A percentile compares a stretch with the other conserved stretches of the same genome.
Evolutionary conservation across 2,888 invertebrate genomes (phyloP).

Genomic region (Nymphalis polychloros): DNA sequence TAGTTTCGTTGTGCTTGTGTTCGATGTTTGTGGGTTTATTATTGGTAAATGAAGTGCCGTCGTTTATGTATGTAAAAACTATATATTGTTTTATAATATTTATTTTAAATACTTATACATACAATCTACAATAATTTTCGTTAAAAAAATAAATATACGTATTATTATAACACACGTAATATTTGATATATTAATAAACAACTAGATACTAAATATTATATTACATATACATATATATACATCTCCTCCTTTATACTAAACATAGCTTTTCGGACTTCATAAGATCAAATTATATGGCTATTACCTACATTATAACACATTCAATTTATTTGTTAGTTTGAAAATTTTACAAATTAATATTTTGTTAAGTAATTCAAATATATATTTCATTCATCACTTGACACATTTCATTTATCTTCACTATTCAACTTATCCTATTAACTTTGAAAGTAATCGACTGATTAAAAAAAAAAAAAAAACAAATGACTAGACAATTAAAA

Average conservation of each 20-base stretch:
- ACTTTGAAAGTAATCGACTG: not conserved
- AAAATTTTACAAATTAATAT: slow-evolving; percentile 4
- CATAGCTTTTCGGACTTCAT: slow-evolving; percentile 6
- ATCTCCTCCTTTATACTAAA: slow-evolving; percentile 11
- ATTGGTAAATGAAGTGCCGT: slow-evolving; percentile 29
- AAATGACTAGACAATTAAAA: slow-evolving; percentile 20
- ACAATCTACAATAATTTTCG: slow-evolving; percentile 59
- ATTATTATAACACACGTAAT: slow-evolving; percentile 52
- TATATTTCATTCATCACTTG: not conserved
- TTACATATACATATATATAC: slow-evolving; percentile 1
- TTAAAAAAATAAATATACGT: slow-evolving; percentile 71
- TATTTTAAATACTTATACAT: slow-evolving; percentile 53
- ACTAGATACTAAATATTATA: slow-evolving; percentile 22
- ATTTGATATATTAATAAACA: slow-evolving; percentile 30
- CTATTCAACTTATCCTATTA: slow-evolving; percentile 1
- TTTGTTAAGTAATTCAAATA: not conserved
- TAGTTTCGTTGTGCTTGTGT: slow-evolving; percentile 21
- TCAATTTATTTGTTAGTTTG: slow-evolving; percentile 2
- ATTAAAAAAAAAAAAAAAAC: slow-evolving; percentile 1
- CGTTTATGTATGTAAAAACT: slow-evolving; percentile 39
- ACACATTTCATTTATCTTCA: not conserved
- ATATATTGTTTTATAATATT: slow-evolving; percentile 49
- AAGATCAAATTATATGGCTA: slow-evolving; percentile 14
- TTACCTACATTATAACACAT: slow-evolving; percentile 8
- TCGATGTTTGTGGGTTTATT: slow-evolving; percentile 19